Base-by-base conservation (phyloP, 2,888 invertebrate species). In the Oconnorella tubifera region DNA sequence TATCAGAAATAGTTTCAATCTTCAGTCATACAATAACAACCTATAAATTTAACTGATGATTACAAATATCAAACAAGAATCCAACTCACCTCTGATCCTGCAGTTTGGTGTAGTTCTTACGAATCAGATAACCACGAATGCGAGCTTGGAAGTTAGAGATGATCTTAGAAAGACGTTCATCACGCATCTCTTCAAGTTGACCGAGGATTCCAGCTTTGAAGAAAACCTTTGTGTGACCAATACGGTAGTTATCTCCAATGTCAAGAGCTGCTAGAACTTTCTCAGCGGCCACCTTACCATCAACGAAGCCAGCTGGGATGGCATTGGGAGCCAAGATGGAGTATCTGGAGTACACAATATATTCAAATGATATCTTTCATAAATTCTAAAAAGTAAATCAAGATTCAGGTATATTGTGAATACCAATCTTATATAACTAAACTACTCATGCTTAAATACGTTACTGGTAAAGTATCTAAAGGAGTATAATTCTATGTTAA, bases 201-300 rank as follows among this genome's bases (percentile, higher is more conserved):
- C 99, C 99, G 88, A 99, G 86, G 84, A 98, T 95, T 88, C 99
- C 99, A 79, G 99, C 98, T 82, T 98, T 94, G 95, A 99, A 99
- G 93, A 99, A 99, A 90, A 96, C 97, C 92, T 99, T 99, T 74
- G 97, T 99, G 85, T 93, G 91, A 85, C 99, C 99, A 84, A 97
- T 90, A 86, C 95, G 90, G 88, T 93, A 99, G 83, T 97, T 95
- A 74, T 90, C 87, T 85, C 94, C 95, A 83, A 99, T 88, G 82
- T 87, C 88, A 28, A 84, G 80, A 55, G 83, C 82, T 62, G 78
- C 76, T 69, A 85, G 87, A 56, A 83, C 79, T 71, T 82, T 80
- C 62, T 78, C 80, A 73, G 93, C 92, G 72, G 92, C 89, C 81
- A 89, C 81, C 74, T 83, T 84, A 65, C 85, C 85, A 69, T 85